phyloP scores from a whole-genome alignment of 2,888 invertebrate species.

The Drosophila infuscata region DNA sequence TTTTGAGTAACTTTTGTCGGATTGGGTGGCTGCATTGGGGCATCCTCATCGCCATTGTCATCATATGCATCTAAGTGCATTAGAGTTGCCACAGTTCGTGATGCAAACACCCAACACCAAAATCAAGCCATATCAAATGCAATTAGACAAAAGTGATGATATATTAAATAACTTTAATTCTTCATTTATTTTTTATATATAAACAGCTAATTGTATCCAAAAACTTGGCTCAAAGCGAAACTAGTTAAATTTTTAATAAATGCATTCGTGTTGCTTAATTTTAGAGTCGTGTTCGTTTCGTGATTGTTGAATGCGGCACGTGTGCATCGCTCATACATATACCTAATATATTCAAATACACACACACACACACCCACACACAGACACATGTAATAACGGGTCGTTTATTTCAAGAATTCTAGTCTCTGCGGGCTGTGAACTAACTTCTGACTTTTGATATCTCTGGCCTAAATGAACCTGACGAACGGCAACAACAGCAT shows the following conservation, averaged over 20 bases:
- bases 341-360: conserved; percentile 23
- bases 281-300: not conserved
- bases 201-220: not conserved
- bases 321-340: conserved; percentile 3
- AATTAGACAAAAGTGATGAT: not conserved
- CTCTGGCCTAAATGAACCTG: conserved; percentile 75
- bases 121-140: not conserved
- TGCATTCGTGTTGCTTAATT: not conserved
- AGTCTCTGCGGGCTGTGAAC: conserved; percentile 51
- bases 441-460: conserved; percentile 78
- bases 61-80: conserved; percentile 30
- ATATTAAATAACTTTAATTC: not conserved
- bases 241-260: not conserved
- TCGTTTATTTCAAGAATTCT: conserved; percentile 61
- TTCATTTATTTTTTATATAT: not conserved
- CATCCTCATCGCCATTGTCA: conserved; percentile 54
- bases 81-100: conserved; percentile 1
- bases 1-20: not conserved
- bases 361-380: conserved; percentile 6
- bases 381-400: conserved; percentile 59
- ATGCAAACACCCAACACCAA: not conserved
- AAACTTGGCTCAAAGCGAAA: not conserved
- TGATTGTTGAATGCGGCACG: conserved; percentile 1
- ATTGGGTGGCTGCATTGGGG: conserved; percentile 35
- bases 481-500: conserved; percentile 41